Evolutionary conservation across 2,888 invertebrate species (phyloP), one percentile per base, ranked within the genome.

Genomic region (Netelia fuscicornis): DNA sequence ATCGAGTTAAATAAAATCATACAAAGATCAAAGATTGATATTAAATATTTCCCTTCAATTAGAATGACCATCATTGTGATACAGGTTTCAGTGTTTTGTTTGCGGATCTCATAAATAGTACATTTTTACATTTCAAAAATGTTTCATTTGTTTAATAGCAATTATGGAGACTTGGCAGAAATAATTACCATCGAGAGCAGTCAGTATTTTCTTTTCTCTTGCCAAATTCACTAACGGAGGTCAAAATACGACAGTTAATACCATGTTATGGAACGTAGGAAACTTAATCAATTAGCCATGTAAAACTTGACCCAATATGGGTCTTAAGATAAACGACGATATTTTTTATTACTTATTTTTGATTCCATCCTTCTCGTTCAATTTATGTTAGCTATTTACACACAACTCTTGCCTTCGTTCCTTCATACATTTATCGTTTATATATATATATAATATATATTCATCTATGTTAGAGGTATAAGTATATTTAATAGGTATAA

Each of bases 221-320:
- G 30, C 3, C 3, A 3, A 30, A 30, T 30, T 30, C 3, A 2
- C 30, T 30, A 30, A 30, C 30, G 30, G 3, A 30, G 30, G 30
- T 30, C 30, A 52, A 56, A 54, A 62, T 64, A 83, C 67, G 70
- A 64, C 65, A 58, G 56, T 56, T 44, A 30, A 44, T 64, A 25
- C 42, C 54, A 71, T 62, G 67, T 70, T 25, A 20, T 42, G 48
- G 25, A 84, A 81, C 76, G 17, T 81, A 68, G 64, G 10, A 68
- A 81, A 75, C 77, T 81, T 77, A 77, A 68, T 37, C 17, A n/a
- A 25, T 56, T 68, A 72, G 62, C 72, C 81, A 84, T 84, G 77
- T 77, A 84, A 84, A 84, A 81, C 20, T 81, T 30, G 74, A 81
- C 77, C 74, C 84, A 81, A 84, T 81, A 84, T 78, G 74, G 77